Base-by-base conservation (phyloP, 2,113 vertebrate genomes). In the Callocephalon fimbriatum region DNA sequence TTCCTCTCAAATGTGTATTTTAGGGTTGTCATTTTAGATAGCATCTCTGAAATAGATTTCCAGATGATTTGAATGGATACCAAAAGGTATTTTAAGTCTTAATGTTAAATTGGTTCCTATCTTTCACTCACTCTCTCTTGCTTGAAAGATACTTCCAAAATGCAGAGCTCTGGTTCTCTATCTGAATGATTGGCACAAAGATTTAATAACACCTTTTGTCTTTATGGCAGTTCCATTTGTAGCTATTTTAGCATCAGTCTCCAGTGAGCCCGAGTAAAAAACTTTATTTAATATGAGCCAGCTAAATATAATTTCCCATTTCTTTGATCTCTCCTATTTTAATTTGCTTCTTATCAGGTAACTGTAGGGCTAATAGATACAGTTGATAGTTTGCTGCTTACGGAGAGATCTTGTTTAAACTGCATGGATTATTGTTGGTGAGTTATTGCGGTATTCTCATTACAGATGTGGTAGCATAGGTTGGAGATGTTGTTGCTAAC, bases 181-280 rank as follows among this genome's bases (percentile, higher is more conserved):
- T 71, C 79, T 53, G 11, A 75, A 29, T 96, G 96, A 96, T 81
- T 96, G 95, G 94, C 95, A 93, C 61, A 53, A 54, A 88, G 67
- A 80, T 95, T 90, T 96, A 96, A 97, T 95, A 97, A 96, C 93
- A 79, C 75, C 88, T 78, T 94, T 97, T 97, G 96, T 96, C 92
- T 96, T 96, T 94, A 90, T 79, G 90, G 85, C 89, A 95, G 92
- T 90, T 95, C 93, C 93, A 95, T 95, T 95, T 97, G 92, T 95
- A 95, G 88, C 83, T 97, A 92, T 95, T 97, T 91, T 89, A 92
- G 73, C 86, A 90, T 96, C 86, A 85, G 88, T 95, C 93, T 95
- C 95, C 83, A 87, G 95, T 84, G 95, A 89, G 83, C 48, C 76
- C 47, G 35, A 95, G 66, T 93, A 70, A 97, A 96, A 95, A 95